A percentile compares a stretch with the other conserved stretches of the same genome.
Conservation (phyloP, 2,113 vertebrate species). For the Bos javanicus region DNA sequence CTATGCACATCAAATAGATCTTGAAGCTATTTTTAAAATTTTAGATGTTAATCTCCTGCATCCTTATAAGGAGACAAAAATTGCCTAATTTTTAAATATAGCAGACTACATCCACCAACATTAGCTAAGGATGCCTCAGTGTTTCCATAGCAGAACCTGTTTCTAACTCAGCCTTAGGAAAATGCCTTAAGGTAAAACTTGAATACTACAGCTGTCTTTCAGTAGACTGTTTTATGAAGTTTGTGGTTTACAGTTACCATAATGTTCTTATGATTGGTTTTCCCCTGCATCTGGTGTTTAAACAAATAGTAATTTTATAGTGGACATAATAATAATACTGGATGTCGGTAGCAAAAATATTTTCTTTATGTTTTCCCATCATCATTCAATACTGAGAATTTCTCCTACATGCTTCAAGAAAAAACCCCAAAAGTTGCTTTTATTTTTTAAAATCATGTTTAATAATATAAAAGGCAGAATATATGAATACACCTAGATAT, state of each 20-base stretch:
- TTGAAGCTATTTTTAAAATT: background rate
- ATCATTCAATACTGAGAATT: background rate
- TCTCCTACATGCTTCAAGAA: background rate
- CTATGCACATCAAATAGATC: background rate
- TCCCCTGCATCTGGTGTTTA: background rate
- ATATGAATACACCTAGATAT: background rate
- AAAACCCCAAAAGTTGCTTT: background rate
- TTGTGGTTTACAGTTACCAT: background rate
- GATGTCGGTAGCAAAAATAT: background rate
- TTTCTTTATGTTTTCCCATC: background rate
- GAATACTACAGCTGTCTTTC: background rate
- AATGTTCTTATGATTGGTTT: background rate
- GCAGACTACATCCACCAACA: background rate
- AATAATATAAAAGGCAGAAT: constrained; percentile 11
- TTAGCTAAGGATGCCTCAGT: background rate
- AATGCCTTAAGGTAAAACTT: background rate
- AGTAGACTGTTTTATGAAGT: background rate
- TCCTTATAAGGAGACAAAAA: constrained; percentile 17
- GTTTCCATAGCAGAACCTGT: background rate
- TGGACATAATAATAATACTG: background rate
- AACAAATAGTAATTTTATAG: background rate
- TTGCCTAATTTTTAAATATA: constrained; percentile 34
- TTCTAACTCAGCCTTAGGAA: background rate
- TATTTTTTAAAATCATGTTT: background rate
- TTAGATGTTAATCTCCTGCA: background rate